Conservation (phyloP, 2,797 vertebrate genomes). For the Heterohyrax brucei region DNA sequence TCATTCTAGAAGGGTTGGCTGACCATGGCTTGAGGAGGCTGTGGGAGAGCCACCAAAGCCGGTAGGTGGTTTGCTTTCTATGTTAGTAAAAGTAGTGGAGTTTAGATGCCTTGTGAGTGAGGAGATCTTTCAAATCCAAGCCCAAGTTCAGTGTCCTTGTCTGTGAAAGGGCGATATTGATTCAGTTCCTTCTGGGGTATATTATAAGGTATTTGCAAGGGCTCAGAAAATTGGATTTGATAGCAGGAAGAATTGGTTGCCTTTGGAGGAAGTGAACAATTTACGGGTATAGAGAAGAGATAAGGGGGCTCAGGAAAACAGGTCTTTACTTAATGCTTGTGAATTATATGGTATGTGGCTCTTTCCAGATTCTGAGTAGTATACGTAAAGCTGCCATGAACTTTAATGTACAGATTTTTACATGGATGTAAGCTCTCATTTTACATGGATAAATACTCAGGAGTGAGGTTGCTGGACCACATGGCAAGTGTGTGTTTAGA, state of each 20-base stretch:
- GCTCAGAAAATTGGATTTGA: too few species aligned
- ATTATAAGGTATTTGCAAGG: neutral
- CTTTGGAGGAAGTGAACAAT: neutral
- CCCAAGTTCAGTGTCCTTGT: neutral
- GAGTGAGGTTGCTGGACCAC: too few species aligned
- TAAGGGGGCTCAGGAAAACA: neutral
- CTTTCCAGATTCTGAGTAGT: neutral
- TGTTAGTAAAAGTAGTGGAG: neutral
- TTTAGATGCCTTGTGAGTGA: neutral
- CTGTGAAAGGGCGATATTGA: neutral
- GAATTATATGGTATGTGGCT: neutral
- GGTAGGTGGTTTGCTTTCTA: constrained; percentile 83
- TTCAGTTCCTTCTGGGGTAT: neutral
- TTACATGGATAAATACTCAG: neutral
- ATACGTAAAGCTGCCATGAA: neutral
- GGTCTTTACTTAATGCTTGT: neutral
- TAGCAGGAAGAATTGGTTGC: neutral
- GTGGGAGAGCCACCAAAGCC: constrained; percentile 91
- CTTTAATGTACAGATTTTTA: neutral
- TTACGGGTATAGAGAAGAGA: neutral
- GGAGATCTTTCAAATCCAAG: neutral
- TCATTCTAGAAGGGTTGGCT: constrained; percentile 94
- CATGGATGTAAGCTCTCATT: neutral
- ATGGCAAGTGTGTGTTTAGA: neutral
- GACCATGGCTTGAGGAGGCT: constrained; percentile 91